Evolutionary conservation across 2,888 invertebrate genomes (phyloP).

Genomic region (Drosophila subquinaria): DNA sequence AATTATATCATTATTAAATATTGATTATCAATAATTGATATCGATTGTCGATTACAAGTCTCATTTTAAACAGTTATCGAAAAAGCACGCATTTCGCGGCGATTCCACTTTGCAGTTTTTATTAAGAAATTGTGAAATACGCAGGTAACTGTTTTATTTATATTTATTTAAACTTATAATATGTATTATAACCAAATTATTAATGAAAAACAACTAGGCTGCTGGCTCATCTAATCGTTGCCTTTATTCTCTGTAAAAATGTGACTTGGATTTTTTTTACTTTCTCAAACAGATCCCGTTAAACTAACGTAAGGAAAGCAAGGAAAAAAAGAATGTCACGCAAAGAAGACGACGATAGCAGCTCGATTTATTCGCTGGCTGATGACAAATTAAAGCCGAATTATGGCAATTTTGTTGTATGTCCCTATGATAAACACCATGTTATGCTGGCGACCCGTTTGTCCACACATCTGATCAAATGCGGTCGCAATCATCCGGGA

Average conservation of each 20-base stretch:
- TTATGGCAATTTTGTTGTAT: background rate
- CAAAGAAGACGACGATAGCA: conserved; percentile 4
- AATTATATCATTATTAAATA: too few relatives aligned
- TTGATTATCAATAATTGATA: too few relatives aligned
- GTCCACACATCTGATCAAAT: conserved; percentile 4
- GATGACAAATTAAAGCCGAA: background rate
- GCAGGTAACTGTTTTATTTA: background rate
- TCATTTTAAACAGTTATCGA: background rate
- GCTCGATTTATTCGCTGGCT: background rate
- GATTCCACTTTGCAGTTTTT: background rate
- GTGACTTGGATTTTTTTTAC: background rate
- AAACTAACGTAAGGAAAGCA: background rate
- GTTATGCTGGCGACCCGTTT: background rate
- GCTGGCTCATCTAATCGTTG: background rate
- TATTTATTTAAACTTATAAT: too few relatives aligned
- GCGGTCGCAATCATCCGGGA: conserved; percentile 9
- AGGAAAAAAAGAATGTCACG: background rate
- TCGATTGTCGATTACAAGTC: background rate
- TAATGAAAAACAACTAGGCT: too few relatives aligned
- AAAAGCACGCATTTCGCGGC: background rate
- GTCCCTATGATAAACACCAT: conserved; percentile 17
- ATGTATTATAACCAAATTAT: too few relatives aligned
- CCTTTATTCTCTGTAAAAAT: background rate
- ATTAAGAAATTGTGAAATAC: too few relatives aligned
- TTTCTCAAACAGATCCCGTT: conserved; percentile 1